These are phyloP conservation scores for Capromys pilorides DNA, from an alignment of 2,797 vertebrate species.

Conservation along the genomic window DNA sequence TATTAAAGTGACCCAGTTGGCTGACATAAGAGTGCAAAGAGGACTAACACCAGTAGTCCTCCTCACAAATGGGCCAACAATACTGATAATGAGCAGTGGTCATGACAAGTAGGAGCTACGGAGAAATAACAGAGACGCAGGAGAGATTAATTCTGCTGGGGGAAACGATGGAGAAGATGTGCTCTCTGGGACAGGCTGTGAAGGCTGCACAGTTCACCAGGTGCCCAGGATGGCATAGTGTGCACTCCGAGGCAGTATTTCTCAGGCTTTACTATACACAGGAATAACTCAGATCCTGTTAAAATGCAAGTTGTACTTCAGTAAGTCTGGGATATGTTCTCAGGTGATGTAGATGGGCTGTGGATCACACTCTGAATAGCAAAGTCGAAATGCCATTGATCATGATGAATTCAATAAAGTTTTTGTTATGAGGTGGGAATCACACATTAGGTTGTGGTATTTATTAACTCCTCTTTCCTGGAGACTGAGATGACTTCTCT, in stretches of 20 bases:
- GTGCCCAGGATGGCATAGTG: background rate
- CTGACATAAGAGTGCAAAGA: background rate
- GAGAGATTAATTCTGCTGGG: background rate
- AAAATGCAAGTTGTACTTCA: background rate
- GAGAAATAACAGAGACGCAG: background rate
- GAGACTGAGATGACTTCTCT: background rate
- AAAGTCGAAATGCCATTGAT: background rate
- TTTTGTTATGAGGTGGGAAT: background rate
- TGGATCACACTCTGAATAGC: background rate
- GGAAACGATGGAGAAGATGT: background rate
- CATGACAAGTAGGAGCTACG: background rate
- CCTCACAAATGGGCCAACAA: background rate
- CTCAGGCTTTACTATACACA: background rate
- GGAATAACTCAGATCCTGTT: background rate
- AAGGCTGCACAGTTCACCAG: constrained; percentile 8
- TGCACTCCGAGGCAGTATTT: background rate
- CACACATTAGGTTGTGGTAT: background rate
- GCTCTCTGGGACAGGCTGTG: background rate
- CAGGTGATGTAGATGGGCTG: background rate
- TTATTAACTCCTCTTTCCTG: background rate
- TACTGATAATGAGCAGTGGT: no score
- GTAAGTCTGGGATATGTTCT: background rate
- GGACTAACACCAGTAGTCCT: background rate
- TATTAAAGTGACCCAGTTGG: background rate
- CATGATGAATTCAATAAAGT: background rate